Conservation (phyloP, 1,140 invertebrate species). For the Nasonia vitripennis region DNA sequence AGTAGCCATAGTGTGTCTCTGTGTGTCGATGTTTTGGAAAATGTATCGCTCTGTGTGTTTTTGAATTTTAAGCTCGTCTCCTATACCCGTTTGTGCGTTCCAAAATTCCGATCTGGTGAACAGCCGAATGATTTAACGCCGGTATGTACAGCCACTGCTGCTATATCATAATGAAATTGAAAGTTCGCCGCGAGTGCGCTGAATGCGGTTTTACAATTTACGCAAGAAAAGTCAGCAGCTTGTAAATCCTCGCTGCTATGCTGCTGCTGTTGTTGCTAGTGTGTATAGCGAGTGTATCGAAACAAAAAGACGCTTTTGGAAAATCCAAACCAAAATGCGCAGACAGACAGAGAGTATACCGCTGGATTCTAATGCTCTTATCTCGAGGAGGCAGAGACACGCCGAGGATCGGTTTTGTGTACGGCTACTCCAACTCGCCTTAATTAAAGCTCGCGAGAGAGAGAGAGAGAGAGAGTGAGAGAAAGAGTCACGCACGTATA, state of each 20-base stretch:
- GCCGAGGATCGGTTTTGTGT: slow-evolving; percentile 1
- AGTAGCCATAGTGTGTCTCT: background rate
- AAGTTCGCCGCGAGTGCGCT: background rate
- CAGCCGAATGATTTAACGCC: background rate
- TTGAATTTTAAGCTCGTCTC: slow-evolving; percentile 18
- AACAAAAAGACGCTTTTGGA: slow-evolving; percentile 13
- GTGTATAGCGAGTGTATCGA: background rate
- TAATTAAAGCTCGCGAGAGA: slow-evolving; percentile 32
- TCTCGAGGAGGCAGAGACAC: background rate
- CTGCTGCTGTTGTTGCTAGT: background rate
- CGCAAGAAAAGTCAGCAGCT: background rate
- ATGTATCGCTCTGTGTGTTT: slow-evolving; percentile 30
- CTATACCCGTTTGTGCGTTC: background rate
- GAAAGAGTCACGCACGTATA: background rate
- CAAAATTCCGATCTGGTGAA: background rate
- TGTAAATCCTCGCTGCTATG: background rate
- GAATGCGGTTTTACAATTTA: background rate
- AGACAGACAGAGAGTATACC: background rate
- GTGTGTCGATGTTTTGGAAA: slow-evolving; percentile 5
- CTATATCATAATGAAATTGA: background rate
- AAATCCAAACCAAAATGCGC: slow-evolving; percentile 10
- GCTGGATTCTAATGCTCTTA: slow-evolving; percentile 44
- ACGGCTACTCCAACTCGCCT: background rate
- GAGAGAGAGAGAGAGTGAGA: no score
- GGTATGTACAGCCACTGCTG: background rate